phyloP scores from a whole-genome alignment of 2,888 invertebrate genomes.

The Xestia sexstrigata region DNA sequence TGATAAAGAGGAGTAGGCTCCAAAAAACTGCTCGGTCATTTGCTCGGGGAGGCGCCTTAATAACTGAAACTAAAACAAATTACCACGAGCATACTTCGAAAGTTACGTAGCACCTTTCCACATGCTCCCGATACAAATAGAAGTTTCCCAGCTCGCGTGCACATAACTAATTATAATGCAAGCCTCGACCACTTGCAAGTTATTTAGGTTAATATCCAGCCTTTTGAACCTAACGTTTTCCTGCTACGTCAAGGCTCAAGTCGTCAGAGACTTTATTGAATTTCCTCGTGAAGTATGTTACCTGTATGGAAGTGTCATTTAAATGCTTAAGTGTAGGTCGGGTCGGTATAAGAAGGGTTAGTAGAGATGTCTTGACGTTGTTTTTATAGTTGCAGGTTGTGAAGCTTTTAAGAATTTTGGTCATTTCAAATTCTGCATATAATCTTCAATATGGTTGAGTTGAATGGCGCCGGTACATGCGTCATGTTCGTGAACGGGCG shows the following conservation, averaged over 20 bases:
- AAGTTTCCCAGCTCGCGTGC: conserved; percentile 66
- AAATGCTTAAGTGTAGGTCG: neutral
- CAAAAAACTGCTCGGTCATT: no score
- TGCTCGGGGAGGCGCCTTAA: no score
- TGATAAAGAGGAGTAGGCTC: no score
- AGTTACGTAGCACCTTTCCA: neutral
- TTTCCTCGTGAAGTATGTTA: conserved; percentile 63
- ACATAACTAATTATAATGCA: conserved; percentile 76
- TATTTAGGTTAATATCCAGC: conserved; percentile 81
- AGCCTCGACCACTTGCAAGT: conserved; percentile 70
- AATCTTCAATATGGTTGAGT: no score
- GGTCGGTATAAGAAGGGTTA: neutral
- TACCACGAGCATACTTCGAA: neutral
- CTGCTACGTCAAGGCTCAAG: conserved; percentile 59
- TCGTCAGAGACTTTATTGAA: conserved; percentile 70
- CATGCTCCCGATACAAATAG: conserved; percentile 43
- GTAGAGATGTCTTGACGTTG: neutral
- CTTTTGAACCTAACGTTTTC: conserved; percentile 73
- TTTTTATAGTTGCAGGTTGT: no score
- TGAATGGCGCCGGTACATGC: no score
- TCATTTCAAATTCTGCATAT: no score
- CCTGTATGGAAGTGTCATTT: conserved; percentile 18
- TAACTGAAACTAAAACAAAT: neutral
- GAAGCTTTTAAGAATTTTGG: no score
- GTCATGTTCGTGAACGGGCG: no score